phyloP scores from a whole-genome alignment of 1,140 invertebrate genomes.

The Drosophila cardini region DNA sequence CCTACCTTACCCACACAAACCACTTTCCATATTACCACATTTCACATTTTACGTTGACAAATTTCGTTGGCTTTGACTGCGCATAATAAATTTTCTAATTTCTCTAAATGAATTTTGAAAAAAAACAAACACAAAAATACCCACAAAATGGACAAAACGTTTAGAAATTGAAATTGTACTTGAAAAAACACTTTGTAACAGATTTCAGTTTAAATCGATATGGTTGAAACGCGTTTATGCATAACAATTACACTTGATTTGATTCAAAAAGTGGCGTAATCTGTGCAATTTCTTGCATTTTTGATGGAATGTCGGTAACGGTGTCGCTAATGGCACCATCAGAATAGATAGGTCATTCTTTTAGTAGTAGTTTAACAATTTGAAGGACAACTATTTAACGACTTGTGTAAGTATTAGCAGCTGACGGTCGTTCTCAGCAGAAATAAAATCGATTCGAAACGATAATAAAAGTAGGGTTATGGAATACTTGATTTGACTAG shows the following conservation, averaged over 20 bases:
- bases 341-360: too few species aligned
- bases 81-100: slow-evolving; percentile 79
- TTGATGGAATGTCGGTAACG: too few species aligned
- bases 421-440: too few species aligned
- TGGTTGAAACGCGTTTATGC: background rate
- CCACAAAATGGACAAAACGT: too few species aligned
- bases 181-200: too few species aligned
- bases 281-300: background rate
- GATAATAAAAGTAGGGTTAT: too few species aligned
- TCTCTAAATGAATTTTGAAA: slow-evolving; percentile 76
- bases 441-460: too few species aligned
- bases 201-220: background rate
- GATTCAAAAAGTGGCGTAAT: background rate
- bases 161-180: background rate
- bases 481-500: too few species aligned
- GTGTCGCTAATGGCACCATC: too few species aligned
- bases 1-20: background rate
- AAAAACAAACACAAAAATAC: slow-evolving; percentile 55
- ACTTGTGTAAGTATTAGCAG: too few species aligned
- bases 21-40: background rate
- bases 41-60: slow-evolving; percentile 56
- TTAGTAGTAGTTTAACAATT: too few species aligned
- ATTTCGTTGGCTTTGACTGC: slow-evolving; percentile 64
- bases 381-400: too few species aligned
- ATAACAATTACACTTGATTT: background rate